Conservation (phyloP, 2,113 vertebrate genomes). For the Ivindomyrus marchei region DNA sequence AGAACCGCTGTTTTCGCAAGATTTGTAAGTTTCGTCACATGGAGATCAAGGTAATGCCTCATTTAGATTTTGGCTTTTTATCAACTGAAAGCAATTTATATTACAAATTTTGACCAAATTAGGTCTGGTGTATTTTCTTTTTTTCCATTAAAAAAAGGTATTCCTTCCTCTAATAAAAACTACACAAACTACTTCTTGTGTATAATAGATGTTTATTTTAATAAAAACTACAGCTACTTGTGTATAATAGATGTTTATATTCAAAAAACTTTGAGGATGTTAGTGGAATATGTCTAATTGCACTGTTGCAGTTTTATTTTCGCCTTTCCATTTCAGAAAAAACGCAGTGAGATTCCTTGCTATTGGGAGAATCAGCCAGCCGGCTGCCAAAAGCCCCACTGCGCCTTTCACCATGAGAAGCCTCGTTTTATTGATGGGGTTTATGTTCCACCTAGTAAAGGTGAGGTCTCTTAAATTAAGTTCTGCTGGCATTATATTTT, state of each 20-base stretch:
- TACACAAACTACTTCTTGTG: not conserved
- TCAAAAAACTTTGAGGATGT: not conserved
- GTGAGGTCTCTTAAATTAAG: slow-evolving; percentile 49
- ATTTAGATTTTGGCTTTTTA: not conserved
- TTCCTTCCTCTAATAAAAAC: not conserved
- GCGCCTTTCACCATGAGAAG: slow-evolving; percentile 84
- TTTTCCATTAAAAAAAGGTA: not conserved
- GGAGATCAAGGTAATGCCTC: slow-evolving; percentile 77
- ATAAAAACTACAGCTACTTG: not conserved
- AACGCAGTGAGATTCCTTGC: slow-evolving; percentile 83
- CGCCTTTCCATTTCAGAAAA: slow-evolving; percentile 67
- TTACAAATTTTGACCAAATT: not conserved
- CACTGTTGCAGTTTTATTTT: slow-evolving; percentile 2
- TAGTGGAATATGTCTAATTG: not conserved
- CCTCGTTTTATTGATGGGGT: slow-evolving; percentile 74
- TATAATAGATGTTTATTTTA: not conserved
- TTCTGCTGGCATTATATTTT: not conserved
- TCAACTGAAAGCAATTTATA: not conserved
- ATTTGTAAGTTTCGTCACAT: slow-evolving; percentile 93
- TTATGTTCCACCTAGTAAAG: slow-evolving; percentile 76
- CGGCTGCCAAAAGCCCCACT: slow-evolving; percentile 90
- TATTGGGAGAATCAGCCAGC: slow-evolving; percentile 91
- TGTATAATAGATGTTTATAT: not conserved
- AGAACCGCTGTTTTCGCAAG: slow-evolving; percentile 80
- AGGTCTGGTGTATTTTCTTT: not conserved